Base-by-base conservation (phyloP, 2,888 invertebrate species). In the Xestia rhomboidea region DNA sequence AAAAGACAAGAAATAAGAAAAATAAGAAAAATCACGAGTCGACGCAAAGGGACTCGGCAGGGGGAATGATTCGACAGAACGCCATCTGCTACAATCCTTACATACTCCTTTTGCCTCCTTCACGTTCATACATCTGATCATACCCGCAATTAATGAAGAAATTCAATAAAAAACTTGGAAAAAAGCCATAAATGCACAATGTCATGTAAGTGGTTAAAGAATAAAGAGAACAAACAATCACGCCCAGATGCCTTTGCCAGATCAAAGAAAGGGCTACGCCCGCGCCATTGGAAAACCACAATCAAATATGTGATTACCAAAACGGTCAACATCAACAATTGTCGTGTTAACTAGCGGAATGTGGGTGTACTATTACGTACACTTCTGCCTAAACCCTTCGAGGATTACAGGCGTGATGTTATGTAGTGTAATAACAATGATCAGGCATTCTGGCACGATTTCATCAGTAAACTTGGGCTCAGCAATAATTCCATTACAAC, bases 401-500 rank as follows among this genome's bases (percentile, higher is more conserved):
- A 6, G 5, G 0, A 41, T 41, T 41, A 41, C 10, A 41, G 10
- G 41, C 41, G 41, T 41, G 41, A 41, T 41, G 41, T 41, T 41
- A 44, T 44, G 6, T 49, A 24, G 49, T 57, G 57, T 57, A 57
- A n/a, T 27, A 57, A 15, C 57, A 21, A 34, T 21, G 30, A 34
- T 27, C 41, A 18, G 8, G 15, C 3, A 41, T 64, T 41, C 41
- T 15, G 64, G 18, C 41, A 18, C 64, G 41, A 41, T 41, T 41
- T n/a, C 15, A 64, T 64, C 41, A 18, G 3, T 8, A 41, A 3
- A 64, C 41, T 64, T 41, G n/a, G 41, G 1, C 64, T 41, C n/a
- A 27, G 30, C 46, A 76, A 69, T 77, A 76, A 60, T 68, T 82
- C n/a, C 68, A 74, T 13, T 74, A 62, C 27, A 72, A 73, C 30